phyloP scores from a whole-genome alignment of 2,888 invertebrate species.

The Fabriciana adippe region DNA sequence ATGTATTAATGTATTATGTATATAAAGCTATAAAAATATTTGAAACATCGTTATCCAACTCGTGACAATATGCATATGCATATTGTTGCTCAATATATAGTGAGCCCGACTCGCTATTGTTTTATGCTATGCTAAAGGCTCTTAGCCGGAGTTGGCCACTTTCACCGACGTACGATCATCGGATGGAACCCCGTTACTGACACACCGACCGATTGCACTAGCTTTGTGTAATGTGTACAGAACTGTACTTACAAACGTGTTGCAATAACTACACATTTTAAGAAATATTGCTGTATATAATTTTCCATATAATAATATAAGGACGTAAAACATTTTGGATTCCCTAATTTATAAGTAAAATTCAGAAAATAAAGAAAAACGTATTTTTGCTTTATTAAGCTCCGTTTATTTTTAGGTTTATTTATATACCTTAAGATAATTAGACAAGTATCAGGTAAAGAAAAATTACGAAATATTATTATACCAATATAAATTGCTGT shows the following conservation, averaged over 20 bases:
- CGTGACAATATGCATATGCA: constrained; percentile 8
- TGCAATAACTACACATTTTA: neutral
- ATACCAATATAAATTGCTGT: no score
- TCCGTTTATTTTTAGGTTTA: no score
- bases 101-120: constrained; percentile 27
- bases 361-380: no score
- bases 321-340: no score
- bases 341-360: no score
- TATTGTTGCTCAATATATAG: neutral
- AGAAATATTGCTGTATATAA: no score
- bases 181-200: constrained; percentile 37
- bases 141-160: constrained; percentile 34
- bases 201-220: constrained; percentile 38
- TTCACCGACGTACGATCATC: constrained; percentile 43
- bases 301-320: no score
- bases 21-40: constrained; percentile 6
- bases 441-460: no score
- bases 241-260: constrained; percentile 23
- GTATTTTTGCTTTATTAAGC: no score
- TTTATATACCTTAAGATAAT: no score
- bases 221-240: constrained; percentile 24
- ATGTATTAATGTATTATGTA: no score
- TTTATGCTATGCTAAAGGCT: constrained; percentile 20
- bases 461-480: no score
- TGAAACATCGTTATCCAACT: neutral